Evolutionary conservation across 1,140 invertebrate species (phyloP).

Genomic region (Latrodectus geometricus): DNA sequence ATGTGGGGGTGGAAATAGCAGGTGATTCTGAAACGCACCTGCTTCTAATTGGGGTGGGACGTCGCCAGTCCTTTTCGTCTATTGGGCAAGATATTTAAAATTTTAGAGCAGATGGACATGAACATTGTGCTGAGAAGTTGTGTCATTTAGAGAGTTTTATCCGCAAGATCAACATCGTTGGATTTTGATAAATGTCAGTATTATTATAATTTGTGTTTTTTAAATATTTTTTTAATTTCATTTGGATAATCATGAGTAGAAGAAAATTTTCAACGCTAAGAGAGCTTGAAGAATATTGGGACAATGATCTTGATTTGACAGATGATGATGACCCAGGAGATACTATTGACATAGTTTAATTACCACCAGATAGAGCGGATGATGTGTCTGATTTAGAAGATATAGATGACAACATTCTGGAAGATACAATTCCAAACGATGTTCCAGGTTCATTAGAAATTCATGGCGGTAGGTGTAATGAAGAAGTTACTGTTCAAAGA

Average conservation of each 20-base stretch:
- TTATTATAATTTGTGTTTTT: no score
- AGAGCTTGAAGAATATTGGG: slow-evolving; percentile 41
- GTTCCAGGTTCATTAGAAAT: slow-evolving; percentile 37
- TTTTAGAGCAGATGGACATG: slow-evolving; percentile 37
- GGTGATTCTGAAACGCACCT: slow-evolving; percentile 39
- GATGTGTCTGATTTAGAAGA: slow-evolving; percentile 39
- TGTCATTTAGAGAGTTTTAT: slow-evolving; percentile 33
- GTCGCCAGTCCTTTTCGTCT: slow-evolving; percentile 24
- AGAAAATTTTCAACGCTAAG: slow-evolving; percentile 42
- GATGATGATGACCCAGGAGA: slow-evolving; percentile 36
- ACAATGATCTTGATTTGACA: slow-evolving; percentile 42
- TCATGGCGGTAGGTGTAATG: slow-evolving; percentile 40
- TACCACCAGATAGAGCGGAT: slow-evolving; percentile 40
- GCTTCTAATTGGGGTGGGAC: slow-evolving; percentile 38
- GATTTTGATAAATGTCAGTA: no score
- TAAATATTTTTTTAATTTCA: no score
- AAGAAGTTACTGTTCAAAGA: slow-evolving; percentile 42
- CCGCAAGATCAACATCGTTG: no score
- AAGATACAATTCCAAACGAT: slow-evolving; percentile 42
- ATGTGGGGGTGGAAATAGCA: slow-evolving; percentile 36
- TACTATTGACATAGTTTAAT: slow-evolving; percentile 38
- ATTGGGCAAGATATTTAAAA: slow-evolving; percentile 33
- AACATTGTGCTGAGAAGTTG: slow-evolving; percentile 37
- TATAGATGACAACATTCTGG: slow-evolving; percentile 39
- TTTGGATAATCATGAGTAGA: no score